These are phyloP conservation scores for Pterois miles DNA, from an alignment of 2,797 vertebrate species.

Conservation along the genomic window DNA sequence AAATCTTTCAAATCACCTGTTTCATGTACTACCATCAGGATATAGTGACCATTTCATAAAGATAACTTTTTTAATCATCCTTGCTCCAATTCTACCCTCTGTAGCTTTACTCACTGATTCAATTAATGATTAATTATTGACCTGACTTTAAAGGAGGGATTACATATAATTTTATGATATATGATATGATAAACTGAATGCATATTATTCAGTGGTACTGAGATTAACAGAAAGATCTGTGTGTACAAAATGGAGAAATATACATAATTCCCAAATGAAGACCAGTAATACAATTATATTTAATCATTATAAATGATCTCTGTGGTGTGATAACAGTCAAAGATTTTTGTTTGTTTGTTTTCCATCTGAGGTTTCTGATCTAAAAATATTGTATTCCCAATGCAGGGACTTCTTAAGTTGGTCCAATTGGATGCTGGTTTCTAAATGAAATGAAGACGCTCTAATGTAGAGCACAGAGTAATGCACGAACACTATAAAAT, in stretches of 20 bases:
- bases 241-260: not conserved
- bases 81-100: too few relatives aligned
- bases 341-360: not conserved
- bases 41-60: too few relatives aligned
- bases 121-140: not conserved
- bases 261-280: not conserved
- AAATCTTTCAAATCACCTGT: too few relatives aligned
- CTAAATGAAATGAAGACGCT: not conserved
- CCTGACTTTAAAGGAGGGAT: not conserved
- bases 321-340: not conserved
- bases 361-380: not conserved
- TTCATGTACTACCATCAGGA: too few relatives aligned
- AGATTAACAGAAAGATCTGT: not conserved
- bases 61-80: too few relatives aligned
- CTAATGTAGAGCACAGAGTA: not conserved
- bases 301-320: constrained; percentile 16
- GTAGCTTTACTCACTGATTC: not conserved
- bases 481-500: not conserved
- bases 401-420: not conserved
- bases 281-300: not conserved
- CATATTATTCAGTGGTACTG: not conserved
- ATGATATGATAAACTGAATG: not conserved
- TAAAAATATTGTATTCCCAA: not conserved
- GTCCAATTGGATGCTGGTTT: not conserved
- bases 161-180: not conserved